A percentile compares a stretch with the other conserved stretches of the same genome.
These are phyloP conservation scores for Epizoanthus ramosus DNA, from an alignment of 92 coral and sea anemone genomes.

Conservation along the genomic window DNA sequence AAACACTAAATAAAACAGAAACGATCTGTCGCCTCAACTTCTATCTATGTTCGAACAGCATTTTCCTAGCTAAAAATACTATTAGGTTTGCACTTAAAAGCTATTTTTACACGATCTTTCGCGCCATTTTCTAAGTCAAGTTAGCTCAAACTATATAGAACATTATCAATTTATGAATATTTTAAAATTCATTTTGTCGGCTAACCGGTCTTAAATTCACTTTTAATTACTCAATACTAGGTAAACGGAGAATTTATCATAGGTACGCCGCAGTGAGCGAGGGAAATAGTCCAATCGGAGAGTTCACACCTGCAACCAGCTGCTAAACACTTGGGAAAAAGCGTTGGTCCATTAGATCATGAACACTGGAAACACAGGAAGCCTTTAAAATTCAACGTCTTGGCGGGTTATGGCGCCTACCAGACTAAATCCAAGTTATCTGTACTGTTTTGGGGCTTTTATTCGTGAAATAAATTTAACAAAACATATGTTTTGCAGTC, in stretches of 20 bases:
- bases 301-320: slow-evolving; percentile 1
- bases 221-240: slow-evolving; percentile 27
- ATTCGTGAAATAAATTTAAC: not conserved
- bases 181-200: not conserved
- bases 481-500: slow-evolving; percentile 41
- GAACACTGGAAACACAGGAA: slow-evolving; percentile 8
- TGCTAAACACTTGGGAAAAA: slow-evolving; percentile 11
- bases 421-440: slow-evolving; percentile 35
- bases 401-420: slow-evolving; percentile 43
- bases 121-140: not conserved
- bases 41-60: not conserved
- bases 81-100: not conserved
- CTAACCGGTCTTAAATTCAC: slow-evolving; percentile 2
- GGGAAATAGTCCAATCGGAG: slow-evolving; percentile 18
- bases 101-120: not conserved
- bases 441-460: slow-evolving; percentile 3
- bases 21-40: not conserved
- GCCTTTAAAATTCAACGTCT: slow-evolving; percentile 28
- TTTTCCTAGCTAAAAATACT: not conserved
- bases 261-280: slow-evolving; percentile 14
- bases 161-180: slow-evolving; percentile 4
- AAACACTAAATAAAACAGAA: no score
- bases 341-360: slow-evolving; percentile 5
- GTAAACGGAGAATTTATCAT: slow-evolving; percentile 14
- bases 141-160: not conserved